Evolutionary conservation across 2,888 invertebrate genomes (phyloP).

Genomic region (Tetranychus piercei): DNA sequence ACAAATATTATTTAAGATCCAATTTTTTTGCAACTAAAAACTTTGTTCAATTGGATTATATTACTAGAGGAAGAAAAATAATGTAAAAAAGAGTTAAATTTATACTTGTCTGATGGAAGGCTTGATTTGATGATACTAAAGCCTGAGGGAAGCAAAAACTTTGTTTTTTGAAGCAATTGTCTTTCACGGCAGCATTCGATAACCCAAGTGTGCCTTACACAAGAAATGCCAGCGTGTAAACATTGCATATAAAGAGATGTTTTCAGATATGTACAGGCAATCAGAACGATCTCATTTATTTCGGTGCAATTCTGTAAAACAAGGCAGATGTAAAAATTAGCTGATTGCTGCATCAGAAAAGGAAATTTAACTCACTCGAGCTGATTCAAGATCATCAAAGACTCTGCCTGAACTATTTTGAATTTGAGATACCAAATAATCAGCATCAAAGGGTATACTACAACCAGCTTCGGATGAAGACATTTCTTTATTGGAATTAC

Average conservation of each 20-base stretch:
- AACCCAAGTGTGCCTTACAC: conserved; percentile 47
- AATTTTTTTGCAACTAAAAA: too few relatives aligned
- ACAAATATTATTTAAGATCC: too few relatives aligned
- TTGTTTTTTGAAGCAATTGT: conserved; percentile 19
- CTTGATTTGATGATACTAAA: conserved; percentile 22
- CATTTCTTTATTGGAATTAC: background rate
- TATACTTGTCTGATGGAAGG: conserved; percentile 24
- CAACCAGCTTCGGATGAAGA: background rate
- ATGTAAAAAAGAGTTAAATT: too few relatives aligned
- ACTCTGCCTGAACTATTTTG: conserved; percentile 31
- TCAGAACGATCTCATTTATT: conserved; percentile 27
- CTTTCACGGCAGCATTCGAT: conserved; percentile 40
- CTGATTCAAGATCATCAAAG: conserved; percentile 27
- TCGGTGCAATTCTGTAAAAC: conserved; percentile 17
- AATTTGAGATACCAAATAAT: conserved; percentile 30
- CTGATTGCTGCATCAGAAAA: background rate
- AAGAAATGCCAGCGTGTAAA: conserved; percentile 29
- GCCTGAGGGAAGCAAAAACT: conserved; percentile 24
- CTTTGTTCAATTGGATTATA: too few relatives aligned
- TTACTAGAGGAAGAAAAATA: too few relatives aligned
- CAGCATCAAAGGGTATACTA: conserved; percentile 31
- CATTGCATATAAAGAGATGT: conserved; percentile 34
- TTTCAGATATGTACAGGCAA: conserved; percentile 31
- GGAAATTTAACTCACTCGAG: conserved; percentile 20
- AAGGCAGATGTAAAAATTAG: background rate